Percentiles rank a stretch among this genome's conserved stretches.
phyloP scores from a whole-genome alignment of 2,888 invertebrate species.

The Nephrotoma appendiculata region DNA sequence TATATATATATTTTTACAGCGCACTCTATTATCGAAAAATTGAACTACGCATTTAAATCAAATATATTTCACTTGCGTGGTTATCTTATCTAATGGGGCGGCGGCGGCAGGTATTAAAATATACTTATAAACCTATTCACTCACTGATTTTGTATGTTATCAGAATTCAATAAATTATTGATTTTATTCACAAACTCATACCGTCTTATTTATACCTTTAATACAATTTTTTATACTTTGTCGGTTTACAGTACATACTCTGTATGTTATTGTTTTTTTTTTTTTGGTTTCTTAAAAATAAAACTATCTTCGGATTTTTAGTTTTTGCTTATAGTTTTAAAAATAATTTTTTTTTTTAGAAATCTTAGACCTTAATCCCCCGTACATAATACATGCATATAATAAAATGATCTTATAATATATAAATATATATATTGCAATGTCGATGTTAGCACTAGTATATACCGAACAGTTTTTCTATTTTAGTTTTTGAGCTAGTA shows the following conservation, averaged over 20 bases:
- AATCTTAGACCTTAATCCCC: not conserved
- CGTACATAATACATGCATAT: not conserved
- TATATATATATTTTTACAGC: not conserved
- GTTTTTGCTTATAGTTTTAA: not conserved
- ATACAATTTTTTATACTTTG: not conserved
- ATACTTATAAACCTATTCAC: not conserved
- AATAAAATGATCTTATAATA: not conserved
- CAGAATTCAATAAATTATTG: not conserved
- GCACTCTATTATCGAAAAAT: not conserved
- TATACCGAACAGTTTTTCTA: not conserved
- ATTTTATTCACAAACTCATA: not conserved
- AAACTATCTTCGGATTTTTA: not conserved
- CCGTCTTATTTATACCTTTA: not conserved
- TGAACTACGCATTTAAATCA: not conserved
- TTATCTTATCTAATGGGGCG: not conserved
- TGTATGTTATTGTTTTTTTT: not conserved
- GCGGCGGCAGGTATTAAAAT: not conserved
- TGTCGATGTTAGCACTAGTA: not conserved
- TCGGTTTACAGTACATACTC: not conserved
- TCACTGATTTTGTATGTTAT: not conserved
- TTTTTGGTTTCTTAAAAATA: not conserved
- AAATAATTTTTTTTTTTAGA: not conserved
- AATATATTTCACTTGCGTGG: not conserved
- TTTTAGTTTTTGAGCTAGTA: not conserved
- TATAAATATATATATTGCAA: not conserved